These are phyloP conservation scores for Sinopyrophorus schimmeli DNA, from an alignment of 2,888 invertebrate genomes.

Conservation along the genomic window DNA sequence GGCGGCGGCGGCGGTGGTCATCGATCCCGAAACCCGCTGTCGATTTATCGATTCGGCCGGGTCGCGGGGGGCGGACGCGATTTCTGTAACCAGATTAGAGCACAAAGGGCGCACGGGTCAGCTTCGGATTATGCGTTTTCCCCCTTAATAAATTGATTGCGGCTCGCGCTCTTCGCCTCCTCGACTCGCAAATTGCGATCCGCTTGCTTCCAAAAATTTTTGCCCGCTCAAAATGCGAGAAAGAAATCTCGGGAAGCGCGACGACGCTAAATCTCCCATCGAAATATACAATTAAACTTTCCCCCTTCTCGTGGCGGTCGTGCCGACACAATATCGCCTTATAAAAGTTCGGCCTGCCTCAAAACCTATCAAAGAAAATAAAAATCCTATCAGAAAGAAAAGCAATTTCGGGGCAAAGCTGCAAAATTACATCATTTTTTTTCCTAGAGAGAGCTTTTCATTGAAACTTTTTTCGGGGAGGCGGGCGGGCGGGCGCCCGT, in stretches of 20 bases:
- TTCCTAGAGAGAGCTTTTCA: too few species aligned
- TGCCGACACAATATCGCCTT: conserved; percentile 26
- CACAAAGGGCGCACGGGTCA: conserved; percentile 46
- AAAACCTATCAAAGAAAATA: conserved; percentile 37
- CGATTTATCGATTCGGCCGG: conserved; percentile 30
- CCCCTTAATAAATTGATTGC: conserved; percentile 44
- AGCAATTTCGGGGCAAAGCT: conserved; percentile 36
- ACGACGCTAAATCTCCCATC: conserved; percentile 44
- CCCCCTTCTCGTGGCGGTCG: conserved; percentile 20
- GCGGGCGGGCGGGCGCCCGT: too few species aligned
- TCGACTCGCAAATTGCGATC: background rate
- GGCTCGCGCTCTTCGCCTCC: conserved; percentile 39
- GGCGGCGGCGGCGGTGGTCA: too few species aligned
- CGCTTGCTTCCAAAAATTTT: background rate
- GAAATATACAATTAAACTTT: conserved; percentile 50
- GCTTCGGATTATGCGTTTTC: conserved; percentile 35
- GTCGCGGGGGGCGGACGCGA: conserved; percentile 41
- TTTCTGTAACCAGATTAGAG: conserved; percentile 51
- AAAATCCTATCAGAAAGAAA: conserved; percentile 39
- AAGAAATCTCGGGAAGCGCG: conserved; percentile 5
- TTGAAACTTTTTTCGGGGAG: too few species aligned
- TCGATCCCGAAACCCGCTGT: conserved; percentile 20
- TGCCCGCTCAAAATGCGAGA: background rate
- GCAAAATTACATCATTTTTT: conserved; percentile 37
- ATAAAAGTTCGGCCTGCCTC: conserved; percentile 32